Evolutionary conservation across 2,797 vertebrate genomes (phyloP), one percentile per base, ranked within the genome.

Genomic region (Gallirallus australis): DNA sequence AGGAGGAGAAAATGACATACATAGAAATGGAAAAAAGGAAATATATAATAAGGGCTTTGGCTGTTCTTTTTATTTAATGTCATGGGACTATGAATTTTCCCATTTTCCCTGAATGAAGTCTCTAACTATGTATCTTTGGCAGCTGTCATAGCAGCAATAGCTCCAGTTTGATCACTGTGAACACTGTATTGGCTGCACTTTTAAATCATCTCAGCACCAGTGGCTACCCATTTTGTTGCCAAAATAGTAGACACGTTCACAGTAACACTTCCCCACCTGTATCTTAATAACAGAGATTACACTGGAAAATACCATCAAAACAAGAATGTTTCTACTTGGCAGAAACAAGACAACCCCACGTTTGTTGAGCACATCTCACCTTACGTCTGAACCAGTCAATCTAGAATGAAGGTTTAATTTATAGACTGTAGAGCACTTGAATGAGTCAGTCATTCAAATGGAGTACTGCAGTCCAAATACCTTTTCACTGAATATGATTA

Each of bases 111-210:
- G 53, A 80, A 94, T 47, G 40, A 90, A 88, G 70, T 56, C 57
- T 90, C 82, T 63, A 92, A 91, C 65, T 75, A n/a, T 23, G n/a
- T 52, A 75, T 76, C 50, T 90, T 90, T 95, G 89, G 91, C 89
- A 93, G 78, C 40, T 71, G 56, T 89, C 52, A 89, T 11, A 64
- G 75, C 64, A 86, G 82, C 39, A 86, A 79, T 10, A 91, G 70
- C 70, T 88, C 56, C 52, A 59, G 82, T 69, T 75, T 65, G 87
- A 88, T 84, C 77, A n/a, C 83, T 73, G 54, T 70, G 59, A 90
- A 69, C n/a, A 71, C 2, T 40, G 27, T 53, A 47, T 6, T 86
- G 87, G 84, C 84, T 88, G 52, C 60, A 65, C 25, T 95, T 94
- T 37, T 60, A 85, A 77, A 66, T 53, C 48, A 72, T 53, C 82